These are phyloP conservation scores for Baryphthengus martii DNA, from an alignment of 2,113 vertebrate species.

Conservation along the genomic window DNA sequence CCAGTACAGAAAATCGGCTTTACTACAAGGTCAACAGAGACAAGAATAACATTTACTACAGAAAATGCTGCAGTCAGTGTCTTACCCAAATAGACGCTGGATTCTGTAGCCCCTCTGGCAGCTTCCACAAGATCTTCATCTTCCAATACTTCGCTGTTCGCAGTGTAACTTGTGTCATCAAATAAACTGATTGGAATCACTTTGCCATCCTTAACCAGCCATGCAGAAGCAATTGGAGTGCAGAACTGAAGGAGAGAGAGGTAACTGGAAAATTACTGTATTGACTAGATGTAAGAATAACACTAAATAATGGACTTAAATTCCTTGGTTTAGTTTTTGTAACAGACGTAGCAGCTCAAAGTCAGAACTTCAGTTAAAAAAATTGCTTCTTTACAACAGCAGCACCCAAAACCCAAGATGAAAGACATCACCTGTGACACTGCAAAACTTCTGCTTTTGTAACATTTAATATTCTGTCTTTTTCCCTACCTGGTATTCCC, in stretches of 20 bases:
- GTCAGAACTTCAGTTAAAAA: background rate
- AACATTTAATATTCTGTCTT: background rate
- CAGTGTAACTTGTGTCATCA: conserved; percentile 88
- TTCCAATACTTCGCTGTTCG: conserved; percentile 73
- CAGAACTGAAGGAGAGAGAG: conserved; percentile 82
- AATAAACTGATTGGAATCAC: conserved; percentile 94
- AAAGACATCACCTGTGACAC: background rate
- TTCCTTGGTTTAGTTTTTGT: background rate
- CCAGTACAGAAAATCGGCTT: background rate
- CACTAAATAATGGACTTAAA: background rate
- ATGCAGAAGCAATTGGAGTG: conserved; percentile 94
- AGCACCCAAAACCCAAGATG: background rate
- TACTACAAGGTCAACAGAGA: background rate
- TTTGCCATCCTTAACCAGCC: conserved; percentile 91
- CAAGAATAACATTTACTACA: background rate
- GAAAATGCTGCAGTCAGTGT: background rate
- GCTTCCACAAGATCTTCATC: conserved; percentile 88
- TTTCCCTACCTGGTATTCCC: conserved; percentile 91
- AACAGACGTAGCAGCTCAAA: background rate
- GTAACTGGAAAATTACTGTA: background rate
- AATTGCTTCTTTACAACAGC: background rate
- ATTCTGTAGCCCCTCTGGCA: conserved; percentile 84
- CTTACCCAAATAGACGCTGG: conserved; percentile 93
- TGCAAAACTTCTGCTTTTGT: background rate
- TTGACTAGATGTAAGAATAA: background rate